A percentile compares a stretch with the other conserved stretches of the same genome.
These are phyloP conservation scores for Chrysolina haemoptera DNA, from an alignment of 2,888 invertebrate genomes.

Conservation along the genomic window DNA sequence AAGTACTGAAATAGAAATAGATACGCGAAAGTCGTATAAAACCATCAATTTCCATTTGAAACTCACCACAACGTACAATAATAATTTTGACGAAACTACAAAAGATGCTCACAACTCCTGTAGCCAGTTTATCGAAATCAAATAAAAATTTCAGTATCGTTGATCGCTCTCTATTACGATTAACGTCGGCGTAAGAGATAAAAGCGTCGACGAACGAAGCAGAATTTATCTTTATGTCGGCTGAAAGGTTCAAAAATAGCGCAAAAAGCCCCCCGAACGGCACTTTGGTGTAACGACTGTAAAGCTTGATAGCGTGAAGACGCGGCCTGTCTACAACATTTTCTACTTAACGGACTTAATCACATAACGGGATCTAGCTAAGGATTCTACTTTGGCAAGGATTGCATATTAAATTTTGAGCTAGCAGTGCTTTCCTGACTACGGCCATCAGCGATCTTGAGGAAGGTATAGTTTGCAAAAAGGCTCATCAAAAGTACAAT, in stretches of 20 bases:
- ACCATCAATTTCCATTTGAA: neutral
- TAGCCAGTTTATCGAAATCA: neutral
- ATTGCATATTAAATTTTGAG: slow-evolving; percentile 19
- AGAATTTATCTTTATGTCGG: slow-evolving; percentile 16
- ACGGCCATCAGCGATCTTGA: neutral
- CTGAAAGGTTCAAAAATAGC: slow-evolving; percentile 18
- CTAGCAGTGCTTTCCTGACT: neutral
- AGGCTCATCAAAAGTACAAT: neutral
- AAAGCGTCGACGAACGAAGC: slow-evolving; percentile 12
- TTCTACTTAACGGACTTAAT: slow-evolving; percentile 16
- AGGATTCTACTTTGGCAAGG: slow-evolving; percentile 13
- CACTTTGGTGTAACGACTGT: slow-evolving; percentile 19
- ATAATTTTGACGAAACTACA: neutral
- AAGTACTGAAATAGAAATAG: too few species aligned
- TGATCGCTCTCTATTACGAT: neutral
- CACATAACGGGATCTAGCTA: slow-evolving; percentile 7
- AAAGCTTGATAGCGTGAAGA: slow-evolving; percentile 15
- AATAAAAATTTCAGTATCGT: neutral
- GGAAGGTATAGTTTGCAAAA: neutral
- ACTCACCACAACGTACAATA: neutral
- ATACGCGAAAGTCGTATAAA: too few species aligned
- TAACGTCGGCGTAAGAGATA: slow-evolving; percentile 10
- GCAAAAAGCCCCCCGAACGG: slow-evolving; percentile 21
- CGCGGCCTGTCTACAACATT: slow-evolving; percentile 8
- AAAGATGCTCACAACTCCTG: neutral